phyloP scores from a whole-genome alignment of 2,113 vertebrate genomes.

The Charadrius vociferus region DNA sequence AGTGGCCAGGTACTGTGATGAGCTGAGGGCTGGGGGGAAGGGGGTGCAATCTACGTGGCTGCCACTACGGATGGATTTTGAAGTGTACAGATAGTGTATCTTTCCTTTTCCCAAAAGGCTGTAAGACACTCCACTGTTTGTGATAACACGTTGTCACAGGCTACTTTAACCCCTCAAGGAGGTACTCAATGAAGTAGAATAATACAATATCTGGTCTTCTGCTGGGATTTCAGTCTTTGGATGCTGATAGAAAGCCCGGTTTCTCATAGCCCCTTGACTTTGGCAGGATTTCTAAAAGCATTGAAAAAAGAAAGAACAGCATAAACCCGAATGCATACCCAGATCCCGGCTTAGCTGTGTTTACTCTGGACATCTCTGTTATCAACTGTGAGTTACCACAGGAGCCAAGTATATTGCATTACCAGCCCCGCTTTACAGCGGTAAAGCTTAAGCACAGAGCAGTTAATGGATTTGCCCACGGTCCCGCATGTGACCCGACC shows the following conservation, averaged over 20 bases:
- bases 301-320: neutral
- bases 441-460: slow-evolving; percentile 48
- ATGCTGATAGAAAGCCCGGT: neutral
- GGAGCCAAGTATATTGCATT: slow-evolving; percentile 57
- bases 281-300: slow-evolving; percentile 22
- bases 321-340: slow-evolving; percentile 5
- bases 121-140: neutral
- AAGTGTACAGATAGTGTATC: neutral
- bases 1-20: neutral
- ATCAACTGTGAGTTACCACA: slow-evolving; percentile 58
- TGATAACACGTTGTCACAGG: neutral
- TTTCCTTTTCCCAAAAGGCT: slow-evolving; percentile 21
- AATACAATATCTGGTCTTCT: slow-evolving; percentile 29
- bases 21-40: neutral
- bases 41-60: accelerated
- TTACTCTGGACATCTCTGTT: slow-evolving; percentile 54
- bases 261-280: slow-evolving; percentile 23
- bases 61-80: neutral
- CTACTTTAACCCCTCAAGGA: slow-evolving; percentile 45
- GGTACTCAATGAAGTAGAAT: slow-evolving; percentile 31
- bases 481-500: slow-evolving; percentile 11
- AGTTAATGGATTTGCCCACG: slow-evolving; percentile 61
- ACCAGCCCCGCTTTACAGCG: slow-evolving; percentile 12
- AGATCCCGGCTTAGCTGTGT: slow-evolving; percentile 58
- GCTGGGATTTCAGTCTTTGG: neutral